These are phyloP conservation scores for Mantis religiosa DNA, from an alignment of 2,888 invertebrate species.

Conservation along the genomic window DNA sequence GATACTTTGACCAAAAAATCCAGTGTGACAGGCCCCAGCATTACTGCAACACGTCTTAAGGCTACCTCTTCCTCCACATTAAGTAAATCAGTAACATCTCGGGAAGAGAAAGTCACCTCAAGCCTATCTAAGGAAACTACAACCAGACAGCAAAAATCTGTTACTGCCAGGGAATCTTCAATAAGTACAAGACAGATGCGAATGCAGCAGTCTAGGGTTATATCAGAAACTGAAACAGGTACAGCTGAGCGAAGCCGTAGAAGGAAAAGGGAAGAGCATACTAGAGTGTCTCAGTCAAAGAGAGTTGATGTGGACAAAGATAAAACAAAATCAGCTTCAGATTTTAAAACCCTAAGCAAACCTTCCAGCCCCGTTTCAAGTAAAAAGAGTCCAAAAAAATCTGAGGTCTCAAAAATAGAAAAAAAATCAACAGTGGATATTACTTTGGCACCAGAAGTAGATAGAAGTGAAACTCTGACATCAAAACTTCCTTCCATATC, in stretches of 20 bases:
- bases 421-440: not conserved
- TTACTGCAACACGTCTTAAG: not conserved
- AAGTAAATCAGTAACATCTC: not conserved
- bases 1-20: not conserved
- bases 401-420: not conserved
- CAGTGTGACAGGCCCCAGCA: not conserved
- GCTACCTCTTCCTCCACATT: not conserved
- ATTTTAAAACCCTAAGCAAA: not conserved
- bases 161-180: not conserved
- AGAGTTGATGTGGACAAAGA: not conserved
- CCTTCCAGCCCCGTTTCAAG: not conserved
- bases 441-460: not conserved
- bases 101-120: not conserved
- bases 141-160: not conserved
- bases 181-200: not conserved
- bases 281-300: not conserved
- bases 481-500: not conserved
- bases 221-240: not conserved
- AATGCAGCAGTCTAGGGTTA: not conserved
- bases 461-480: not conserved
- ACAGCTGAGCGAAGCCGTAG: not conserved
- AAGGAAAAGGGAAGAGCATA: not conserved
- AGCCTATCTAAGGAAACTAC: not conserved
- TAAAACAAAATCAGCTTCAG: not conserved
- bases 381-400: not conserved